Evolutionary conservation across 2,888 invertebrate species (phyloP).

Genomic region (Synanthedon formicaeformis): DNA sequence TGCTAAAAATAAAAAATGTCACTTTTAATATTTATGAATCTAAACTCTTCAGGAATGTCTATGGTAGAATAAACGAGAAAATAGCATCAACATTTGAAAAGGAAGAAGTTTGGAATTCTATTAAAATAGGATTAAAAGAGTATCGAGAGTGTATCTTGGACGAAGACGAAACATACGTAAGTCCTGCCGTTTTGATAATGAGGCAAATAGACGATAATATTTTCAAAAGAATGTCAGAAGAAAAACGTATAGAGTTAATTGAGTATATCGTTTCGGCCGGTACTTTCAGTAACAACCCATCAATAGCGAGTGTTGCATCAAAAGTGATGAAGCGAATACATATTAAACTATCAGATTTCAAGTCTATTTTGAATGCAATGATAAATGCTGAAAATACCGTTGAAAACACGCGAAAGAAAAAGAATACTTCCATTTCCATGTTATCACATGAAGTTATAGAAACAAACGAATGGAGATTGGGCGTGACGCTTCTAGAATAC

Average conservation of each 20-base stretch:
- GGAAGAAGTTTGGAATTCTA: slow-evolving; percentile 68
- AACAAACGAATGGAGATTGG: slow-evolving; percentile 80
- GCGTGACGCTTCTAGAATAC: slow-evolving; percentile 83
- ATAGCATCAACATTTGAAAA: slow-evolving; percentile 52
- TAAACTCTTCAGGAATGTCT: slow-evolving; percentile 63
- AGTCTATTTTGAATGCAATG: slow-evolving; percentile 73
- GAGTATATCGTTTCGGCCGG: slow-evolving; percentile 67
- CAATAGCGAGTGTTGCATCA: slow-evolving; percentile 71
- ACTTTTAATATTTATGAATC: slow-evolving; percentile 63
- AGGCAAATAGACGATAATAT: slow-evolving; percentile 69
- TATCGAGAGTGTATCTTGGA: slow-evolving; percentile 57
- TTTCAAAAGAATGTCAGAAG: slow-evolving; percentile 59
- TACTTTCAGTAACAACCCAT: slow-evolving; percentile 70
- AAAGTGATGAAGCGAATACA: slow-evolving; percentile 76
- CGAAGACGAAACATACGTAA: slow-evolving; percentile 36
- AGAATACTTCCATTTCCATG: slow-evolving; percentile 46
- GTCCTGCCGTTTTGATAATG: slow-evolving; percentile 63
- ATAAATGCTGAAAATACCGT: slow-evolving; percentile 54
- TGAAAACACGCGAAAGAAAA: slow-evolving; percentile 39
- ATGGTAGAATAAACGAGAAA: slow-evolving; percentile 65
- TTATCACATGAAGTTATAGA: slow-evolving; percentile 74
- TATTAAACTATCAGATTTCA: slow-evolving; percentile 73
- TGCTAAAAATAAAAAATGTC: slow-evolving; percentile 20
- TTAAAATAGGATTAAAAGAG: slow-evolving; percentile 65
- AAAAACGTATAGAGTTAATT: slow-evolving; percentile 58